A percentile compares a stretch with the other conserved stretches of the same genome.
phyloP scores from a whole-genome alignment of 2,113 vertebrate species.

The Sciurus niger region DNA sequence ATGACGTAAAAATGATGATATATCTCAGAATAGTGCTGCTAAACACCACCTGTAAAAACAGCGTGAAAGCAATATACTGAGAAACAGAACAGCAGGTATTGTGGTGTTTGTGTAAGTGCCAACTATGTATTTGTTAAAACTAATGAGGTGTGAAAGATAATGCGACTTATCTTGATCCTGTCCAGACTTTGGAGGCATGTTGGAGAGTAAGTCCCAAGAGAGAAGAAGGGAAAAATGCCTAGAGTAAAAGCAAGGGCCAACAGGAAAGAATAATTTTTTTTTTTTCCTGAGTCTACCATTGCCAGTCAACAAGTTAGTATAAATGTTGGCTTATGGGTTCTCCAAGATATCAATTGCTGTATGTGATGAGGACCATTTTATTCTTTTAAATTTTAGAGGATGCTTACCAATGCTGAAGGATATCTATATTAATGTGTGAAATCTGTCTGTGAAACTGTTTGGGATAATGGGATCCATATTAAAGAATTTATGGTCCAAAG shows the following conservation, averaged over 20 bases:
- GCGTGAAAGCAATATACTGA: slow-evolving; percentile 57
- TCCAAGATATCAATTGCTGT: not conserved
- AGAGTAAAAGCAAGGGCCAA: slow-evolving; percentile 13
- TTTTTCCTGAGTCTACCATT: not conserved
- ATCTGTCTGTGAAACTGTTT: not conserved
- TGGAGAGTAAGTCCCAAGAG: not conserved
- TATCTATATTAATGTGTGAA: not conserved
- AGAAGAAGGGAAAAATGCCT: not conserved
- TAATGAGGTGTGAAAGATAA: slow-evolving; percentile 75
- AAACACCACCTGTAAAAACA: slow-evolving; percentile 73
- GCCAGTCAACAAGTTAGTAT: not conserved
- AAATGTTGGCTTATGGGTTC: not conserved
- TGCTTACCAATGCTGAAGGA: not conserved
- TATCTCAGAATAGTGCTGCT: slow-evolving; percentile 21
- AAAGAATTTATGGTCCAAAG: not conserved
- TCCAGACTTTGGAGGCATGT: not conserved
- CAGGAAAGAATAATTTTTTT: not conserved
- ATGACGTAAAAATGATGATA: slow-evolving; percentile 1
- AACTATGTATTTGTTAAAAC: slow-evolving; percentile 65
- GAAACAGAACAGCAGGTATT: slow-evolving; percentile 60
- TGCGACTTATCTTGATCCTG: slow-evolving; percentile 2
- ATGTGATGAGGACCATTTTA: not conserved
- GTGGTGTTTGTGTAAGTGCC: slow-evolving; percentile 31
- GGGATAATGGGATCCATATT: not conserved
- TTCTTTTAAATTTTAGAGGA: slow-evolving; percentile 36